Percentiles rank a stretch among this genome's conserved stretches.
These are phyloP conservation scores for Petrophora chlorosata DNA, from an alignment of 2,888 invertebrate genomes.

Conservation along the genomic window DNA sequence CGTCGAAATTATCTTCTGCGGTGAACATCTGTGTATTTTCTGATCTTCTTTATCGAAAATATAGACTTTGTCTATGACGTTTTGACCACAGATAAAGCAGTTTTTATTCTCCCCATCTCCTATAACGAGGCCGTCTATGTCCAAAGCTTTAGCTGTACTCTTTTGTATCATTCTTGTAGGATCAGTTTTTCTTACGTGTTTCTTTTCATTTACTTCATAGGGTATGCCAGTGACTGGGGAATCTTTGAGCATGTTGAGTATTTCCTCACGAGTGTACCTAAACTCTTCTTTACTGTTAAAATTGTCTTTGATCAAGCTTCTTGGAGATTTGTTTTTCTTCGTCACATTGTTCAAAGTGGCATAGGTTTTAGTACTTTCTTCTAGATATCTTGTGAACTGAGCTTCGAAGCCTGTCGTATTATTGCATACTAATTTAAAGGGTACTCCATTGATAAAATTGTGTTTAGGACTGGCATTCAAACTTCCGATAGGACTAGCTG, in stretches of 20 bases:
- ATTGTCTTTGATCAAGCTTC: constrained; percentile 56
- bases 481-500: constrained; percentile 63
- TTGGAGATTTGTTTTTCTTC: constrained; percentile 61
- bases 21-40: constrained; percentile 64
- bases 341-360: constrained; percentile 56
- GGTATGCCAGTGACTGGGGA: constrained; percentile 70
- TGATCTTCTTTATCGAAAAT: constrained; percentile 78
- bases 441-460: constrained; percentile 65
- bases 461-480: constrained; percentile 58
- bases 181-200: constrained; percentile 71
- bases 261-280: constrained; percentile 66
- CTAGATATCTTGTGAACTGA: constrained; percentile 70
- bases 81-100: constrained; percentile 70
- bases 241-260: constrained; percentile 76
- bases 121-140: constrained; percentile 58
- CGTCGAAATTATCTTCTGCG: constrained; percentile 62
- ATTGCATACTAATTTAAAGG: constrained; percentile 70
- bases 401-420: constrained; percentile 69
- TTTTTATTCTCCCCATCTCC: constrained; percentile 59
- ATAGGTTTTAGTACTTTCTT: constrained; percentile 59
- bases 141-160: constrained; percentile 53
- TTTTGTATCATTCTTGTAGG: constrained; percentile 66
- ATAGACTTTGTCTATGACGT: constrained; percentile 69
- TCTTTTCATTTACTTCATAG: constrained; percentile 61
- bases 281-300: constrained; percentile 57